These are phyloP conservation scores for Dendrocincla tyrannina DNA, from an alignment of 2,797 vertebrate species.

Conservation along the genomic window DNA sequence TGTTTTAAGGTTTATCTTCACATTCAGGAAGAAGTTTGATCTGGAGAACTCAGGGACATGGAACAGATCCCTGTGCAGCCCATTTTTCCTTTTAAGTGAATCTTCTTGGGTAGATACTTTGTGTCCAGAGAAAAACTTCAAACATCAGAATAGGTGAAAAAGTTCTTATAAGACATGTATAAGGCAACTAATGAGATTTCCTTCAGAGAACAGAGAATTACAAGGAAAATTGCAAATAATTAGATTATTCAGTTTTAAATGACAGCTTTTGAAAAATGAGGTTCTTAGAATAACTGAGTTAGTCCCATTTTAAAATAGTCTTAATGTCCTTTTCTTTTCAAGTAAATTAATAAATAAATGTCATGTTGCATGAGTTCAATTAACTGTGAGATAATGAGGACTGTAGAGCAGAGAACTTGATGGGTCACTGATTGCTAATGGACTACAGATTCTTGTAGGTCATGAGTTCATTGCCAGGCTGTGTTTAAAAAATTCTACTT, in stretches of 20 bases:
- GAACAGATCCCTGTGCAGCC: background rate
- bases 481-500: background rate
- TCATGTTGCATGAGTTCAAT: slow-evolving; percentile 20
- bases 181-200: background rate
- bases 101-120: background rate
- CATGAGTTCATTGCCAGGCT: slow-evolving; percentile 22
- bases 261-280: background rate
- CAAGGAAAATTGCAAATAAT: background rate
- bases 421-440: slow-evolving; percentile 47
- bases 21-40: background rate
- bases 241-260: background rate
- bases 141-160: slow-evolving; percentile 3
- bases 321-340: background rate
- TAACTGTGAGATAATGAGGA: slow-evolving; percentile 38
- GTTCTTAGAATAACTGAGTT: slow-evolving; percentile 11
- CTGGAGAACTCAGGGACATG: background rate
- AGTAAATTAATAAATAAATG: slow-evolving; percentile 46
- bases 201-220: background rate
- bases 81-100: background rate
- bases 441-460: slow-evolving; percentile 41
- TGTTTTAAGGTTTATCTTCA: slow-evolving; percentile 28
- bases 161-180: background rate
- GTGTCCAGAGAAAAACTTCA: background rate
- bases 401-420: slow-evolving; percentile 3
- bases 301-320: slow-evolving; percentile 13